Evolutionary conservation across 2,113 vertebrate species (phyloP).

Genomic region (Geothlypis trichas): DNA sequence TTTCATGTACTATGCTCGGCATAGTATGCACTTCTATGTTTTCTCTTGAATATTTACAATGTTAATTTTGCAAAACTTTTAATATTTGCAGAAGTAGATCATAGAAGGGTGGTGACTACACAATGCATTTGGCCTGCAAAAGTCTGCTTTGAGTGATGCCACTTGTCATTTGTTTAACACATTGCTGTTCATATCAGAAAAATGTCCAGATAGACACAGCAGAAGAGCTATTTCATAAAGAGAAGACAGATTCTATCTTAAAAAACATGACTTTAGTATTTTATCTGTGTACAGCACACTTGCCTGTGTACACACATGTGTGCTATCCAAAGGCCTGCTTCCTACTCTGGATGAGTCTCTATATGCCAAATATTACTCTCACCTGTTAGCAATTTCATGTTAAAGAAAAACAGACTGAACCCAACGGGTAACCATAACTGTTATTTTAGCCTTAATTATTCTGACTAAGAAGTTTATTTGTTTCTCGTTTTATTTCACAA

Average conservation of each 20-base stretch:
- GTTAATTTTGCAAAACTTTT: neutral
- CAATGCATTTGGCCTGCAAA: neutral
- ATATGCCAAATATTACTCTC: neutral
- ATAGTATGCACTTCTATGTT: neutral
- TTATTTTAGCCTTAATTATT: neutral
- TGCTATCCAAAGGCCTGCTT: neutral
- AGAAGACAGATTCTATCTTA: neutral
- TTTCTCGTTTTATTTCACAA: neutral
- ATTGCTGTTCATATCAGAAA: neutral
- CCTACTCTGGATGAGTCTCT: neutral
- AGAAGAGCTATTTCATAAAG: neutral
- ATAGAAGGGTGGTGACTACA: neutral
- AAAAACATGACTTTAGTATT: neutral
- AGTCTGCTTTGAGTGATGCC: neutral
- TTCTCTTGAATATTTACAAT: neutral
- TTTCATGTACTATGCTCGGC: neutral
- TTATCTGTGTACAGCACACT: no score
- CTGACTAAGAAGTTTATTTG: neutral
- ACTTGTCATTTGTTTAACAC: neutral
- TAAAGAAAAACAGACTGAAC: neutral
- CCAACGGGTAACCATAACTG: neutral
- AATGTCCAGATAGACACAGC: neutral
- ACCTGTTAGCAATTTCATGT: neutral
- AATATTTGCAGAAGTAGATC: neutral
- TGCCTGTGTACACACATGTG: accelerated